Percentiles rank a stretch among this genome's conserved stretches.
phyloP scores from a whole-genome alignment of 2,888 invertebrate species.

The Balanococcus diminutus region DNA sequence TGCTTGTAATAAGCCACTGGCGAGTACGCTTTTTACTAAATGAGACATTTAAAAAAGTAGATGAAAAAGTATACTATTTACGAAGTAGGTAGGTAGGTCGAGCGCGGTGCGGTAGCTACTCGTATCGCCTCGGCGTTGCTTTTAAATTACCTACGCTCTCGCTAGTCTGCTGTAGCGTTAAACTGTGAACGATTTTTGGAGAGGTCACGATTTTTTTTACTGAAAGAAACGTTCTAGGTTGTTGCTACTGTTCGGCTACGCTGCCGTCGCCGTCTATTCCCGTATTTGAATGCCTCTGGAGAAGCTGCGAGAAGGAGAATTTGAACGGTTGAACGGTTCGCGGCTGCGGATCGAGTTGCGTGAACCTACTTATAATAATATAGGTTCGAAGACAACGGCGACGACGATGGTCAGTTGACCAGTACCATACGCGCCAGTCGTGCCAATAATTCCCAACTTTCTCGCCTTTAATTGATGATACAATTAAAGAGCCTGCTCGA shows the following conservation, averaged over 20 bases:
- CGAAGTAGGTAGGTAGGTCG: background rate
- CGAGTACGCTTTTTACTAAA: no score
- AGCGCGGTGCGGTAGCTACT: background rate
- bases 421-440: no score
- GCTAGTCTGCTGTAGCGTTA: background rate
- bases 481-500: background rate
- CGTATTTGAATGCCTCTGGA: background rate
- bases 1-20: no score
- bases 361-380: no score
- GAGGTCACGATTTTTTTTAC: conserved; percentile 40
- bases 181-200: conserved; percentile 35
- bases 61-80: background rate
- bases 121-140: background rate
- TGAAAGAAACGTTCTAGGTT: background rate
- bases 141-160: background rate
- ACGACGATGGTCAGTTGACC: background rate
- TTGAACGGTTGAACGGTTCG: background rate
- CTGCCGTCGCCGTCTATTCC: background rate
- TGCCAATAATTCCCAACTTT: background rate
- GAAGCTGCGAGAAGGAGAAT: background rate
- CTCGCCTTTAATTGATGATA: background rate
- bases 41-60: background rate
- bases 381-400: background rate
- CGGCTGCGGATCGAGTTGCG: background rate
- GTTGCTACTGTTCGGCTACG: conserved; percentile 16